These are phyloP conservation scores for Mythimna ferrago DNA, from an alignment of 2,888 invertebrate species.

Conservation along the genomic window DNA sequence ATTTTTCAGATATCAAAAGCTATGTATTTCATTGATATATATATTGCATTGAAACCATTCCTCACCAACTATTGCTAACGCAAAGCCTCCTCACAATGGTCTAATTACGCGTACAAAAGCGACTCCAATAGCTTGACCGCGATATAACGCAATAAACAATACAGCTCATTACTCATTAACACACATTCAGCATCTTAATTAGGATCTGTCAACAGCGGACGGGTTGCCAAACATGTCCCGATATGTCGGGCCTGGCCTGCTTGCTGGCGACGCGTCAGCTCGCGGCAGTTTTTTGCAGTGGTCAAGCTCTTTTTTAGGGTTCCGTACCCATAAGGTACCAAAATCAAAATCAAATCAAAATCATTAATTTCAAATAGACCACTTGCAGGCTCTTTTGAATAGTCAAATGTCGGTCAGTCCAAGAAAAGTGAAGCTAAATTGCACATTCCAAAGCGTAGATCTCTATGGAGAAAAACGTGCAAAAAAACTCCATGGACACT, in stretches of 20 bases:
- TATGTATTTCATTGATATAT: neutral
- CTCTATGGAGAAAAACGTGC: no score
- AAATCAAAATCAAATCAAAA: no score
- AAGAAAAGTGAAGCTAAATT: no score
- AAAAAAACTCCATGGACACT: no score
- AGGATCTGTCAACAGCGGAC: constrained; percentile 31
- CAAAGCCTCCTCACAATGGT: constrained; percentile 19
- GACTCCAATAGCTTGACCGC: neutral
- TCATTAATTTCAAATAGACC: no score
- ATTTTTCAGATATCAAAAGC: neutral
- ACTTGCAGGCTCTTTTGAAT: no score
- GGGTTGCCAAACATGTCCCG: constrained; percentile 45
- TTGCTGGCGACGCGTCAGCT: neutral
- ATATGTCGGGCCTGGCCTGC: neutral
- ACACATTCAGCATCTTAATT: constrained; percentile 55
- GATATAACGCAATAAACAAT: constrained; percentile 45
- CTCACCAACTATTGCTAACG: neutral
- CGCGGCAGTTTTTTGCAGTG: neutral
- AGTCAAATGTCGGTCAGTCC: no score
- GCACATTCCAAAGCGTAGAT: no score
- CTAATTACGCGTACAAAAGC: constrained; percentile 31
- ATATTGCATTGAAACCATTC: neutral
- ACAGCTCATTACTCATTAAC: constrained; percentile 43
- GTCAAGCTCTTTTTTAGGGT: no score
- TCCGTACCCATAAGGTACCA: no score